Evolutionary conservation across 2,797 vertebrate species (phyloP), one percentile per base, ranked within the genome.

Genomic region (Tympanoctomys barrerae): DNA sequence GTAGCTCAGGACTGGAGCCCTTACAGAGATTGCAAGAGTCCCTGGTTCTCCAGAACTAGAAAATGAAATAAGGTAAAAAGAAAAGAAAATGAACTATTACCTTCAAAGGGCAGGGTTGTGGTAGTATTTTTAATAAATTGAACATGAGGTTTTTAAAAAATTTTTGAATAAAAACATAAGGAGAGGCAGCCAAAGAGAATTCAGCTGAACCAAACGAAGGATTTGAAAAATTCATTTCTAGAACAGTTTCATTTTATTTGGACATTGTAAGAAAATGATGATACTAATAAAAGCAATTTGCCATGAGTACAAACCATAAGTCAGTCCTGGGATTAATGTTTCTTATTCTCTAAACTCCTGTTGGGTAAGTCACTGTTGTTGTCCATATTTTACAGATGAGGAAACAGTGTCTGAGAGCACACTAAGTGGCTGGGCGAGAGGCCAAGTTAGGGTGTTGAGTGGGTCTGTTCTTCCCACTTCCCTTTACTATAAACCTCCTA

Each of bases 401-500:
- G 28, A 7, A 70, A 52, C 16, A 61, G 14, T 81, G 66, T 31
- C 70, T 16, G 22, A 7, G 14, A 26, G 49, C 31, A 7, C 28
- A 49, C 16, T 13, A 33, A 87, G 57, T 21, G 62, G 4, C 28
- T 8, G 13, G 26, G 54, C 42, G 11, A 84, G 78, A 81, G 19
- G 39, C 33, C 62, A 2, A 3, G 7, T n/a, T 24, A 31, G 36
- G 3, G 5, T 66, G 4, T 11, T 33, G 42, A 57, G 26, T 13
- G 5, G 36, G 62, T 26, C 2, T 11, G 0, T 11, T 26, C 31
- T 16, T 31, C 11, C 28, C 1, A 11, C 22, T n/a, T 31, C 10
- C 31, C 9, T 5, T 14, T 1, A 5, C 1, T 28, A 1, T 26
- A 39, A 42, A 14, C 11, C 4, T 31, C 59, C 54, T 71, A 22